Evolutionary conservation across 2,797 vertebrate species (phyloP).

Genomic region (Mus spretus): DNA sequence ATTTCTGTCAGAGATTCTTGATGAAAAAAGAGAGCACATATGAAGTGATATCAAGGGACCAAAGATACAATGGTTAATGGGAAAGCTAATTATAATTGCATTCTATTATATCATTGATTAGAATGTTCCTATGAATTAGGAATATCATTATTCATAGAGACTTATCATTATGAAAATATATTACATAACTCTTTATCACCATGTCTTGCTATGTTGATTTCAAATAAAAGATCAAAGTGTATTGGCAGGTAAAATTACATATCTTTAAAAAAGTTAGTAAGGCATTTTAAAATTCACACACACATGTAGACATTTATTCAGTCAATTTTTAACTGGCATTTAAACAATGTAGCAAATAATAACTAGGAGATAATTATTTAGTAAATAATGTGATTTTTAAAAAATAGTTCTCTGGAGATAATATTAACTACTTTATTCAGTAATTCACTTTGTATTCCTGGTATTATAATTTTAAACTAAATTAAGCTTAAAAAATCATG

Average conservation of each 20-base stretch:
- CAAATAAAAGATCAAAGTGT: constrained; percentile 59
- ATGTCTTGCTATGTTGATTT: constrained; percentile 13
- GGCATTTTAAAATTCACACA: neutral
- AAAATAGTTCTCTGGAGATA: neutral
- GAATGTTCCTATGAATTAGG: constrained; percentile 69
- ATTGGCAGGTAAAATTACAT: neutral
- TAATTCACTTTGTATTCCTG: neutral
- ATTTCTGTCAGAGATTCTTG: constrained; percentile 49
- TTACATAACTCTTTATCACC: neutral
- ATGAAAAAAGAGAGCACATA: constrained; percentile 45
- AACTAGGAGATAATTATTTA: neutral
- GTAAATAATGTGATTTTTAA: neutral
- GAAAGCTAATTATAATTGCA: constrained; percentile 80
- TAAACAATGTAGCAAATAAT: constrained; percentile 16
- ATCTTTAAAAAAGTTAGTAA: neutral
- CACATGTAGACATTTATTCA: neutral
- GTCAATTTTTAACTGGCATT: neutral
- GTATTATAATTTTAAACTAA: neutral
- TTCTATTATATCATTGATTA: constrained; percentile 78
- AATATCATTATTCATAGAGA: constrained; percentile 64
- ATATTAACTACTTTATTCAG: neutral
- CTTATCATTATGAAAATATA: constrained; percentile 70
- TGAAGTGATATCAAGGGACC: constrained; percentile 63
- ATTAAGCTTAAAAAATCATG: neutral
- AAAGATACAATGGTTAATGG: constrained; percentile 73